A percentile compares a stretch with the other conserved stretches of the same genome.
phyloP scores from a whole-genome alignment of 2,888 invertebrate genomes.

The Lycaena phlaeas region DNA sequence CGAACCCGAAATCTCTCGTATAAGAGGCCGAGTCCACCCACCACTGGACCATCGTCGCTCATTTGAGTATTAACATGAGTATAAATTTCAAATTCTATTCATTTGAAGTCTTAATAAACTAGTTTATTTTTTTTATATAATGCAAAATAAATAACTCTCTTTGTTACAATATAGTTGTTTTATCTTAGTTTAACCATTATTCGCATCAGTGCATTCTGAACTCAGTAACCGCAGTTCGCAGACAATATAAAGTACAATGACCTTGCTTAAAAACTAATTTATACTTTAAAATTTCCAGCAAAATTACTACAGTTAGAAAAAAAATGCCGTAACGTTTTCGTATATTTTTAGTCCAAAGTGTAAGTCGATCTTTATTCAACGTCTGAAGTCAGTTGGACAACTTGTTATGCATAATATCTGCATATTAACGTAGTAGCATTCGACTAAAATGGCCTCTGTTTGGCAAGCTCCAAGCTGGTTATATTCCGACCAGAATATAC shows the following conservation, averaged over 20 bases:
- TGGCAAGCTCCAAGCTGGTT: slow-evolving; percentile 13
- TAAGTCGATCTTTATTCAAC: slow-evolving; percentile 18
- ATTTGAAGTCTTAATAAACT: no score
- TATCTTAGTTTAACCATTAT: neutral
- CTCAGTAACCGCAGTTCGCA: neutral
- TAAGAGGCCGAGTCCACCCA: no score
- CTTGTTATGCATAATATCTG: slow-evolving; percentile 22
- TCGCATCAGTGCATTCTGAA: slow-evolving; percentile 4
- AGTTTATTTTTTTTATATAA: no score
- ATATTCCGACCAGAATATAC: slow-evolving; percentile 10
- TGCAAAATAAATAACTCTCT: no score
- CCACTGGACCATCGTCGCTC: no score
- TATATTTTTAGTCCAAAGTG: slow-evolving; percentile 8
- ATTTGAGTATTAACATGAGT: no score
- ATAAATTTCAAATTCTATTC: no score
- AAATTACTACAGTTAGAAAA: neutral
- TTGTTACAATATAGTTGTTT: neutral
- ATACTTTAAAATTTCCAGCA: neutral
- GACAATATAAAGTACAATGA: slow-evolving; percentile 2
- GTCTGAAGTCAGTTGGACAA: slow-evolving; percentile 17
- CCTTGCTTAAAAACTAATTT: neutral
- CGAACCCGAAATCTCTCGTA: no score
- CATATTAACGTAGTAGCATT: slow-evolving; percentile 20
- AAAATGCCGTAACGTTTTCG: neutral
- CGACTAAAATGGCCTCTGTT: slow-evolving; percentile 17